Evolutionary conservation across 2,888 invertebrate species (phyloP), one percentile per base, ranked within the genome.

Genomic region (Cheilosia soror): DNA sequence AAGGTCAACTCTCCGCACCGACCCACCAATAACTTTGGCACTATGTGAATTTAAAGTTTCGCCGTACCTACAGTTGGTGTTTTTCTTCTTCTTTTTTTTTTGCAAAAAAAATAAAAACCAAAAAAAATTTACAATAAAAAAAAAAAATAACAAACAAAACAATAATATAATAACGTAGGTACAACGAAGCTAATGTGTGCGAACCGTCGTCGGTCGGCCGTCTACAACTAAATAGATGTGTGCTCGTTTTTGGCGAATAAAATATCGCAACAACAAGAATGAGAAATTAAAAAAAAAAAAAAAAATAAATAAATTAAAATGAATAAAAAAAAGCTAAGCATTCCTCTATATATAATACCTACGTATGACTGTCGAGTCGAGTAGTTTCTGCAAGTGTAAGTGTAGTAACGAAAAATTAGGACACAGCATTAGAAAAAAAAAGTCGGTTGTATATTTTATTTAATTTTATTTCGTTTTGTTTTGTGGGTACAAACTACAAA

Each of bases 1-100:
- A 91, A 91, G 91, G 91, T 91, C 91, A 91, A 92, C 92, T 91
- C 91, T 92, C 91, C 92, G 92, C 85, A 60, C 76, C 75, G 72
- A 81, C 71, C 85, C 76, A 81, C 77, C 83, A 73, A 72, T 68
- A 78, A 83, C 68, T 72, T 71, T 53, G 57, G 33, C 62, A 65
- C 27, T 77, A 75, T 31, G 55, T 73, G 55, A 63, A 62, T 75
- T 84, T 63, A 58, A 63, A 75, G 75, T 76, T 15, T 76, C 27
- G 40, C 13, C 37, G 55, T 76, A 71, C 75, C 80, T 84, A 75
- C 44, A 73, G 58, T 47, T 71, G 31, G 51, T 60, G 40, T 15
- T 65, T 58, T n/a, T 15, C n/a, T 42, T 13, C 6, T 15, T 20
- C 7, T 6, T 65, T 20, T 53, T 63, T 40, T 60, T 69, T 73